phyloP scores from a whole-genome alignment of 2,888 invertebrate genomes.

The Drosophila melanosoma region DNA sequence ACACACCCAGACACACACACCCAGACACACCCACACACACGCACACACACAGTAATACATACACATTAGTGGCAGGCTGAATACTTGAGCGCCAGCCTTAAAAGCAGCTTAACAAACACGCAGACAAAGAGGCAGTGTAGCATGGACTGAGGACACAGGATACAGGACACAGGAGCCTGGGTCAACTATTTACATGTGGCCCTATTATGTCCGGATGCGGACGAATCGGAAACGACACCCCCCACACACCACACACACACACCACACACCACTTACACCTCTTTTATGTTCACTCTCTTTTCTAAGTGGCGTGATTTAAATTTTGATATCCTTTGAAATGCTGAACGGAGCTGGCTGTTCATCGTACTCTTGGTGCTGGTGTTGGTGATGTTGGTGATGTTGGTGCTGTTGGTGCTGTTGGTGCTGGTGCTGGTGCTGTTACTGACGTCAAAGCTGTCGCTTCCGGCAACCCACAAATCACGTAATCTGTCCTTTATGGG shows the following conservation, averaged over 20 bases:
- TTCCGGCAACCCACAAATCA: conserved; percentile 57
- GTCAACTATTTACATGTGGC: conserved; percentile 69
- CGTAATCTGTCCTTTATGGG: conserved; percentile 69
- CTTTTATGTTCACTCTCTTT: conserved; percentile 45
- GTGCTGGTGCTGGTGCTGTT: conserved; percentile 8
- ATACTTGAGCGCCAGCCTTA: conserved; percentile 67
- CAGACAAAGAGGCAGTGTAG: conserved; percentile 11
- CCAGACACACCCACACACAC: conserved; percentile 9
- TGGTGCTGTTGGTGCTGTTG: conserved; percentile 24
- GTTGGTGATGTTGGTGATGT: conserved; percentile 14
- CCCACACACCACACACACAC: no score
- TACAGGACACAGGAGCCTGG: conserved; percentile 28
- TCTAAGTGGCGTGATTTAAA: conserved; percentile 76
- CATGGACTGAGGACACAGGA: conserved; percentile 23
- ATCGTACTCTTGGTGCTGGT: conserved; percentile 17
- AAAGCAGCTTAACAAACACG: conserved; percentile 69
- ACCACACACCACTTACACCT: background rate
- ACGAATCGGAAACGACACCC: background rate
- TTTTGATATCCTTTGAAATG: conserved; percentile 70
- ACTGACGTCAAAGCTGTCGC: conserved; percentile 44
- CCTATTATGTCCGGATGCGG: conserved; percentile 57
- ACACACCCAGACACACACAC: conserved; percentile 22
- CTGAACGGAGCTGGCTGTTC: conserved; percentile 30
- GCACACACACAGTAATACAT: conserved; percentile 4
- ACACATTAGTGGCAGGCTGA: conserved; percentile 35